These are phyloP conservation scores for Saturnia pavonia DNA, from an alignment of 2,888 invertebrate genomes.

Conservation along the genomic window DNA sequence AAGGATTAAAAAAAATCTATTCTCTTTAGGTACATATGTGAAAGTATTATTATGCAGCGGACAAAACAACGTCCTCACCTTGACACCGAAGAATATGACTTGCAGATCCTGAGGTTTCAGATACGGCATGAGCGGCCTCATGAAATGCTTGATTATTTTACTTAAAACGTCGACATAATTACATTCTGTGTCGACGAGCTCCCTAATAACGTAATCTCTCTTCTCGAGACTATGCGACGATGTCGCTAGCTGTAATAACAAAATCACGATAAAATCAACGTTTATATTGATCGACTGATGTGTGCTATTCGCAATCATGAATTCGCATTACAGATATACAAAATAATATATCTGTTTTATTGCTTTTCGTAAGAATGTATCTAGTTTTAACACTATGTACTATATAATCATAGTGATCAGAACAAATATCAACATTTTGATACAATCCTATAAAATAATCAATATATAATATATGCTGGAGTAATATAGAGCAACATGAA, in stretches of 20 bases:
- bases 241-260: constrained; percentile 67
- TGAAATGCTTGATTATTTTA: constrained; percentile 91
- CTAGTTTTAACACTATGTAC: too few species aligned
- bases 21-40: too few species aligned
- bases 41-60: too few species aligned
- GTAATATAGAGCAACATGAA: too few species aligned
- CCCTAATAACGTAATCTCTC: constrained; percentile 95
- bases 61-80: constrained; percentile 78
- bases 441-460: not conserved
- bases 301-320: too few species aligned
- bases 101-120: constrained; percentile 89
- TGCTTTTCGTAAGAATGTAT: too few species aligned
- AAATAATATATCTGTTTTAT: too few species aligned
- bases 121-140: constrained; percentile 87
- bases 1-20: too few species aligned
- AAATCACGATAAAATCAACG: not conserved
- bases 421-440: too few species aligned
- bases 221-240: constrained; percentile 88
- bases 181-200: constrained; percentile 97
- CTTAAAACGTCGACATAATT: constrained; percentile 97
- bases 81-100: constrained; percentile 94
- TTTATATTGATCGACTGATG: not conserved
- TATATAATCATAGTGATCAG: too few species aligned
- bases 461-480: too few species aligned
- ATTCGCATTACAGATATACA: too few species aligned